Evolutionary conservation across 2,797 vertebrate genomes (phyloP).

Genomic region (Aselliscus stoliczkanus): DNA sequence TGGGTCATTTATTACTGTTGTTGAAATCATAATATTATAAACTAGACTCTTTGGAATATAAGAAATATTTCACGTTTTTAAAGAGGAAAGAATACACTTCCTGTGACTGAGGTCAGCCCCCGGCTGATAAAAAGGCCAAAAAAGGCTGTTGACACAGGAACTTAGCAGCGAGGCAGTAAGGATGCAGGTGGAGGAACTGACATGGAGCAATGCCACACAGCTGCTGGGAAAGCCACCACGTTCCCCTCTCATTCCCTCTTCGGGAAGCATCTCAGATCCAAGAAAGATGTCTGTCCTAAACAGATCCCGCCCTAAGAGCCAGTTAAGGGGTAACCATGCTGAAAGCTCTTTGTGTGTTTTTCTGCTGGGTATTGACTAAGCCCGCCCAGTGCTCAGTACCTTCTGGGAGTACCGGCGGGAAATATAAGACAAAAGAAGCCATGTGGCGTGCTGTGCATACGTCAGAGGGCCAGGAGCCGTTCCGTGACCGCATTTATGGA

Average conservation of each 20-base stretch:
- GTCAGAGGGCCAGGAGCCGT: neutral
- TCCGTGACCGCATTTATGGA: fast-evolving
- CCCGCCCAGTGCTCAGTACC: neutral
- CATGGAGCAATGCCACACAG: neutral
- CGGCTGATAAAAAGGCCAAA: neutral
- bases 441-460: fast-evolving
- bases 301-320: neutral
- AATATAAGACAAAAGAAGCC: neutral
- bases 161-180: neutral
- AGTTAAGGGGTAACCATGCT: neutral
- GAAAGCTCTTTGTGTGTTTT: neutral
- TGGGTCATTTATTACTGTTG: neutral
- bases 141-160: neutral
- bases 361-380: neutral
- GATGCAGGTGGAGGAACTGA: neutral
- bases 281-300: neutral
- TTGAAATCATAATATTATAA: neutral
- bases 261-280: neutral
- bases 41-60: neutral
- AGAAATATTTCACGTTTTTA: neutral
- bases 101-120: neutral
- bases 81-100: neutral
- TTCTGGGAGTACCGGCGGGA: neutral
- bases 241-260: neutral
- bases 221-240: neutral